Conservation (phyloP, 1,140 invertebrate genomes). For the Drosophila mojavensis region DNA sequence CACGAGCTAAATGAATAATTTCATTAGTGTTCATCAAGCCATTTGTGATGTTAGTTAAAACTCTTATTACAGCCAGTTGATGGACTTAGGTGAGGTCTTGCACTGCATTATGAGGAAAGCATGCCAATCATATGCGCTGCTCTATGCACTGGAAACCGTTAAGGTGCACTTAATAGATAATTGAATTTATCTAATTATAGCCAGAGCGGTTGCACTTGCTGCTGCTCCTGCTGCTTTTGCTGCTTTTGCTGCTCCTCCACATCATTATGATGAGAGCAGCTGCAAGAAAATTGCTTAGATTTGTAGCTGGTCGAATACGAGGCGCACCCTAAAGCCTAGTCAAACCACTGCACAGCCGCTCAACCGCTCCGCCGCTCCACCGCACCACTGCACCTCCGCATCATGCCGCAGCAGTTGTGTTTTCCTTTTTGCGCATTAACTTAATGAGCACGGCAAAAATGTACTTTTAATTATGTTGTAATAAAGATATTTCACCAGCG, state of each 20-base stretch:
- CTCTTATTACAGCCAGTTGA: too few species aligned
- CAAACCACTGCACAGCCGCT: neutral
- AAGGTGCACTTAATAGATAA: neutral
- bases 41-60: too few species aligned
- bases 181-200: constrained; percentile 6
- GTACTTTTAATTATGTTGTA: constrained; percentile 64
- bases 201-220: constrained; percentile 11
- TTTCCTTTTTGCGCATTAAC: constrained; percentile 56
- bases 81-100: too few species aligned
- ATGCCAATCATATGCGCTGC: too few species aligned
- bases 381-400: too few species aligned
- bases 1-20: too few species aligned
- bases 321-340: neutral
- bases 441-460: constrained; percentile 58
- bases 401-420: neutral
- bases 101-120: too few species aligned
- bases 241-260: constrained; percentile 5
- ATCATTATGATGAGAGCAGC: neutral
- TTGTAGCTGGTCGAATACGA: neutral
- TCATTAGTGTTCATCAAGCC: too few species aligned
- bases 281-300: neutral
- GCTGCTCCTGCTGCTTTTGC: constrained; percentile 5
- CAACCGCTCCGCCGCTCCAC: neutral
- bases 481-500: constrained; percentile 56
- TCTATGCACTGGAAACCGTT: too few species aligned